Evolutionary conservation across 2,113 vertebrate genomes (phyloP), one percentile per base, ranked within the genome.

Genomic region (Rhadina sibilatrix): DNA sequence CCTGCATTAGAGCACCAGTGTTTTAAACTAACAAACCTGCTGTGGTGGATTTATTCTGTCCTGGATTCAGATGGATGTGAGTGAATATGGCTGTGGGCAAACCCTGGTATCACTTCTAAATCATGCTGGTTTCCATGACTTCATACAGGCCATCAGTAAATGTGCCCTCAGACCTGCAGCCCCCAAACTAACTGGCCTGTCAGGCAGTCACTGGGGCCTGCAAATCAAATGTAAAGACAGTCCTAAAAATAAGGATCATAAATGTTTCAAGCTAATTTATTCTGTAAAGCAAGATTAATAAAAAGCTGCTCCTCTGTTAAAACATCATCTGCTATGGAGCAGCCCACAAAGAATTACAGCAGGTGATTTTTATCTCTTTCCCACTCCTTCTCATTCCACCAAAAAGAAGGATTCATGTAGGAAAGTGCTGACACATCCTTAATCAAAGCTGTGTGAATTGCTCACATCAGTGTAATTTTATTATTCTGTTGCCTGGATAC

Each of bases 391-490:
- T 90, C 69, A 82, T 94, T 93, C 76, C 53, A 96, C 92, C 68
- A 71, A 93, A 97, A 96, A 90, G 85, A 74, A 92, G 90, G 86
- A 97, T 96, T 95, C 80, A 82, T 92, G 88, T 68, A 3, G 65
- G 80, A 97, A 97, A 96, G 89, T 96, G 96, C 96, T 97, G 96
- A 97, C 96, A 95, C 72, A 95, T 95, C 27, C 76, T 97, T 84
- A 96, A 94, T 92, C 93, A 96, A 96, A 97, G 86, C 85, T 81
- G 83, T 95, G 90, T 93, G 92, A 95, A 95, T 93, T 90, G 93
- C 94, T 96, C 88, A 89, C 96, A 96, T 94, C 93, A 93, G 79
- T 92, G 46, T 82, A 96, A 96, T 97, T 96, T 96, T 96, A 92
- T 96, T 96, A 90, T 84, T 92, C 60, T 89, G 96, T 95, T 96